phyloP scores from a whole-genome alignment of 2,888 invertebrate species.

The Chymomyza caudatula region DNA sequence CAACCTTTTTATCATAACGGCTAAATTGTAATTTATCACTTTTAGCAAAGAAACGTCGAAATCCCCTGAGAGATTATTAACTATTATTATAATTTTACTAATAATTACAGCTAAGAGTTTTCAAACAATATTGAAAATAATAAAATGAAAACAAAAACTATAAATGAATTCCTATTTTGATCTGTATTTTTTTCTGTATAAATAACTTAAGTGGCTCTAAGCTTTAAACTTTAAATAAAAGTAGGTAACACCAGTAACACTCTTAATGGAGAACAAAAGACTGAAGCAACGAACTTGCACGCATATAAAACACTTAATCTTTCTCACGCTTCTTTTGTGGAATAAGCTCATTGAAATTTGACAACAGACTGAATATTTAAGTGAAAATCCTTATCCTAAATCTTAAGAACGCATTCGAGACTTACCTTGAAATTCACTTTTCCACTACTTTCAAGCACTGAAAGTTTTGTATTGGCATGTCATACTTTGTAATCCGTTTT shows the following conservation, averaged over 20 bases:
- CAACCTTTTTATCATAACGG: no score
- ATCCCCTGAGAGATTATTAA: no score
- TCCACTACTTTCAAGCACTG: not conserved
- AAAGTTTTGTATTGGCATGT: not conserved
- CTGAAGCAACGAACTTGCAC: slow-evolving; percentile 7
- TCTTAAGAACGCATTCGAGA: not conserved
- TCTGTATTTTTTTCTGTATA: not conserved
- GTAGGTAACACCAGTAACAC: not conserved
- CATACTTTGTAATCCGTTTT: slow-evolving; percentile 4
- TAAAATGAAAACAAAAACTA: no score
- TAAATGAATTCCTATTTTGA: no score
- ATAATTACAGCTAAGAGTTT: no score
- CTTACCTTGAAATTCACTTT: slow-evolving; percentile 3
- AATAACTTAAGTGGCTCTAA: not conserved
- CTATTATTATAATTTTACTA: no score
- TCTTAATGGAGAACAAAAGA: not conserved
- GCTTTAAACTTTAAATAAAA: not conserved
- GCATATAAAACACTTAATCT: not conserved
- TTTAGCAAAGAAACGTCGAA: no score
- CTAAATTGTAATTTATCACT: no score
- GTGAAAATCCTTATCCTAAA: not conserved
- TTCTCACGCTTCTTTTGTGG: not conserved
- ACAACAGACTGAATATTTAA: not conserved
- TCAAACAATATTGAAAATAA: no score
- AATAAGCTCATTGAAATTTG: not conserved